Conservation (phyloP, 2,888 invertebrate species). For the Platycheirus rosarum region DNA sequence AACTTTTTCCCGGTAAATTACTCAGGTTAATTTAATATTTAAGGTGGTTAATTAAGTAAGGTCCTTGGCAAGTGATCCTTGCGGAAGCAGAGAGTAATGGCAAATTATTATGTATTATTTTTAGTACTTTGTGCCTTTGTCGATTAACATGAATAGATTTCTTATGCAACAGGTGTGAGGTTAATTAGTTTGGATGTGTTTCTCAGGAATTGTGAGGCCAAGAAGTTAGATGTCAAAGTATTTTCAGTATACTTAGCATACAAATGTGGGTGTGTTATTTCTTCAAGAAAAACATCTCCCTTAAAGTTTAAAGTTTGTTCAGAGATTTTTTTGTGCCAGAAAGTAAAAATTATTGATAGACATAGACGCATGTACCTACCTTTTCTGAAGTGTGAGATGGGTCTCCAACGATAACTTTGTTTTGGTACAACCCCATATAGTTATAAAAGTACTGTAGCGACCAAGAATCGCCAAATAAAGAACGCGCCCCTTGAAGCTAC, state of each 20-base stretch:
- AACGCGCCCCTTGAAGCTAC: too few relatives aligned
- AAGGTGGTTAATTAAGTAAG: conserved; percentile 66
- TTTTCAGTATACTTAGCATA: neutral
- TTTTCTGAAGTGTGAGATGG: too few relatives aligned
- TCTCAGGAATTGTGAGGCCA: neutral
- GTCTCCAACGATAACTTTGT: too few relatives aligned
- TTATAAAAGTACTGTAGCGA: too few relatives aligned
- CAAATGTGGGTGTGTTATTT: neutral
- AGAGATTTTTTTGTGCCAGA: too few relatives aligned
- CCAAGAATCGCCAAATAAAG: too few relatives aligned
- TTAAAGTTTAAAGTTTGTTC: too few relatives aligned
- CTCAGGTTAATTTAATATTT: conserved; percentile 70
- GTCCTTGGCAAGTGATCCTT: conserved; percentile 57
- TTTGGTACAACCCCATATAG: too few relatives aligned
- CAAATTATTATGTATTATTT: conserved; percentile 38
- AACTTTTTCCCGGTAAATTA: conserved; percentile 64
- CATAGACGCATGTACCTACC: too few relatives aligned
- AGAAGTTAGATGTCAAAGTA: conserved; percentile 4
- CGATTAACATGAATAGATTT: conserved; percentile 55
- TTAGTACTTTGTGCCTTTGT: conserved; percentile 32
- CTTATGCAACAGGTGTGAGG: conserved; percentile 11
- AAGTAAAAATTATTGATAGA: too few relatives aligned
- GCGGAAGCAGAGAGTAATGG: neutral
- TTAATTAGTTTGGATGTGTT: neutral
- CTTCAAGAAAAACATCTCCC: too few relatives aligned